Percentiles rank a stretch among this genome's conserved stretches.
These are phyloP conservation scores for Mormyrops attenuatus DNA, from an alignment of 2,797 vertebrate genomes.

Conservation along the genomic window DNA sequence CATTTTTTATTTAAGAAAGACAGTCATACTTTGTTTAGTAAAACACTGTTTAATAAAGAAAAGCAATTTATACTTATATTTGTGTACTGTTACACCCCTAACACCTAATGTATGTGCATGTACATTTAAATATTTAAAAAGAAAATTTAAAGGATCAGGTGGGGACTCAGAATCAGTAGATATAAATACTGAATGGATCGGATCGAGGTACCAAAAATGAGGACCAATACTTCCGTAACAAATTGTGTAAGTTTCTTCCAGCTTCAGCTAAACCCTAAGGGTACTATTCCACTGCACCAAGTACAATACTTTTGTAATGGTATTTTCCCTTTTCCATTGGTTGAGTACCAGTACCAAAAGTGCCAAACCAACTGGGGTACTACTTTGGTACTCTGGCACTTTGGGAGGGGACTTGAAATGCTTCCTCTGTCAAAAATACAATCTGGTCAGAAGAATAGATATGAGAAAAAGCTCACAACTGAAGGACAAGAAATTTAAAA, in stretches of 20 bases:
- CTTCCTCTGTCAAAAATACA: not conserved
- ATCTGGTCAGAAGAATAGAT: not conserved
- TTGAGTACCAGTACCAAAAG: not conserved
- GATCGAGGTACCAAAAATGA: not conserved
- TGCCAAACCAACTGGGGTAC: not conserved
- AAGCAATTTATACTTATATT: not conserved
- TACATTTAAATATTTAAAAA: not conserved
- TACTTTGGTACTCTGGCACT: too few species aligned
- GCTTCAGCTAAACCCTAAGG: not conserved
- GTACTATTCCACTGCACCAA: not conserved
- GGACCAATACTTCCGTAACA: not conserved
- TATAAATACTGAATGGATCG: not conserved
- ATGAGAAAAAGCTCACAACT: not conserved
- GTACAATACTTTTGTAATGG: not conserved
- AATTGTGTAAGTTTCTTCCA: not conserved
- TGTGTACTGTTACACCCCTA: not conserved
- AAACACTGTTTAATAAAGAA: not conserved
- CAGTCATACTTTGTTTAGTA: not conserved
- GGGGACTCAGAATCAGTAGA: not conserved
- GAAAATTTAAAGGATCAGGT: not conserved
- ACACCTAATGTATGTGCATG: not conserved
- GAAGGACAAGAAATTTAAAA: not conserved
- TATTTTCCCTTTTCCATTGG: not conserved
- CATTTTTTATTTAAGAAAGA: not conserved
- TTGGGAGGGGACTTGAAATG: not conserved